Evolutionary conservation across 2,888 invertebrate genomes (phyloP).

Genomic region (Aethes cnicana): DNA sequence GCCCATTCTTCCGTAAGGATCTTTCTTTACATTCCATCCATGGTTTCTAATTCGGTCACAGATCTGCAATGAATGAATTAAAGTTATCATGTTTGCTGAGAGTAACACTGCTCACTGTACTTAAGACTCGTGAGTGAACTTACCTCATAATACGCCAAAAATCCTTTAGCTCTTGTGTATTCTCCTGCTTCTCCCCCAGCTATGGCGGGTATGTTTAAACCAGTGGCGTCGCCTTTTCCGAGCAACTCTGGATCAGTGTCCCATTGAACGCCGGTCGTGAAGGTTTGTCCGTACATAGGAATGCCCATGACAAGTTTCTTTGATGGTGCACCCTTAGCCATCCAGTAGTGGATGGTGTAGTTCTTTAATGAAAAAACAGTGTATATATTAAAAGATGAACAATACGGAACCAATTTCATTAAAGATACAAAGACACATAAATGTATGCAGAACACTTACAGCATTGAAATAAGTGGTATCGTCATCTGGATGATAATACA

Average conservation of each 20-base stretch:
- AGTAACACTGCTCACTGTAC: too few relatives aligned
- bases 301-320: conserved; percentile 93
- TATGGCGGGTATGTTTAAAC: conserved; percentile 88
- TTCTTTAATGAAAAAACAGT: conserved; percentile 85
- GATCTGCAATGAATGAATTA: conserved; percentile 76
- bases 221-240: conserved; percentile 82
- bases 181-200: conserved; percentile 92
- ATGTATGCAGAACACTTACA: conserved; percentile 69
- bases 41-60: conserved; percentile 90
- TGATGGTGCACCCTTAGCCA: conserved; percentile 90
- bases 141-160: conserved; percentile 94
- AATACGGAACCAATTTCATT: neutral
- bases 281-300: conserved; percentile 94
- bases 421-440: neutral
- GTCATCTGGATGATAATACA: conserved; percentile 91
- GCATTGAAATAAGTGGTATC: conserved; percentile 92
- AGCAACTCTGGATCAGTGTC: conserved; percentile 51
- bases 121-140: conserved; percentile 5
- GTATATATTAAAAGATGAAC: neutral
- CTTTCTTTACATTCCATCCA: conserved; percentile 91
- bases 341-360: conserved; percentile 94
- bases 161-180: conserved; percentile 92
- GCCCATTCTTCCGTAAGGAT: conserved; percentile 89
- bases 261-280: conserved; percentile 76
- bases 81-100: too few relatives aligned